Percentiles rank a stretch among this genome's conserved stretches.
Evolutionary conservation across 2,888 invertebrate genomes (phyloP).

Genomic region (Atrina japonica): DNA sequence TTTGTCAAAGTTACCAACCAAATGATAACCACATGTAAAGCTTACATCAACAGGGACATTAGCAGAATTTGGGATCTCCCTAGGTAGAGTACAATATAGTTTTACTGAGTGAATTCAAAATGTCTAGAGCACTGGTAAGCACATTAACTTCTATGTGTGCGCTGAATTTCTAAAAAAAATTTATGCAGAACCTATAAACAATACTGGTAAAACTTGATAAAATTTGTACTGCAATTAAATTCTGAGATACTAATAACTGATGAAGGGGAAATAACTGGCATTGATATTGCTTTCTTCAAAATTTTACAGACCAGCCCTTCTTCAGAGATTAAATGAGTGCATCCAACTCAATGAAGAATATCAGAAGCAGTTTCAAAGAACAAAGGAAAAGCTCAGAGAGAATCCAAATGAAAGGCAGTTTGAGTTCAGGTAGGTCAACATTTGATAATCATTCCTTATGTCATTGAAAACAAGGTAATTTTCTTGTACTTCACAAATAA

Average conservation of each 20-base stretch:
- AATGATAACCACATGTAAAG: conserved; percentile 98
- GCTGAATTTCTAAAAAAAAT: no score
- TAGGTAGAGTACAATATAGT: conserved; percentile 81
- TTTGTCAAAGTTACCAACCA: conserved; percentile 99
- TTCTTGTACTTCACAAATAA: no score
- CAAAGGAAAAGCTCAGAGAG: conserved; percentile 87
- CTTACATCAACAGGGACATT: conserved; percentile 89
- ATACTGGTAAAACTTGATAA: no score
- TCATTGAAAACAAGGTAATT: not conserved
- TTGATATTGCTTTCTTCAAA: no score
- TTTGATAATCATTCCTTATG: not conserved
- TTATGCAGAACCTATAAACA: no score
- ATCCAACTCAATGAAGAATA: conserved; percentile 92
- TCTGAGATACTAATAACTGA: no score
- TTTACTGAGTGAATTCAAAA: not conserved
- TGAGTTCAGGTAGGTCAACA: conserved; percentile 85
- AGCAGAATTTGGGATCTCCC: conserved; percentile 95
- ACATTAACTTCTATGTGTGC: not conserved
- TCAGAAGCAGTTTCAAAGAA: conserved; percentile 86
- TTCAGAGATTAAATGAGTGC: conserved; percentile 92
- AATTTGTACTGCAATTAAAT: no score
- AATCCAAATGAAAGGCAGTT: conserved; percentile 89
- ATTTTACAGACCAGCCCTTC: conserved; percentile 81
- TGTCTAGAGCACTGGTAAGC: not conserved
- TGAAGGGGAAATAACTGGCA: no score